Percentiles rank a stretch among this genome's conserved stretches.
These are phyloP conservation scores for Chlorops oryzae DNA, from an alignment of 1,140 invertebrate species.

Conservation along the genomic window DNA sequence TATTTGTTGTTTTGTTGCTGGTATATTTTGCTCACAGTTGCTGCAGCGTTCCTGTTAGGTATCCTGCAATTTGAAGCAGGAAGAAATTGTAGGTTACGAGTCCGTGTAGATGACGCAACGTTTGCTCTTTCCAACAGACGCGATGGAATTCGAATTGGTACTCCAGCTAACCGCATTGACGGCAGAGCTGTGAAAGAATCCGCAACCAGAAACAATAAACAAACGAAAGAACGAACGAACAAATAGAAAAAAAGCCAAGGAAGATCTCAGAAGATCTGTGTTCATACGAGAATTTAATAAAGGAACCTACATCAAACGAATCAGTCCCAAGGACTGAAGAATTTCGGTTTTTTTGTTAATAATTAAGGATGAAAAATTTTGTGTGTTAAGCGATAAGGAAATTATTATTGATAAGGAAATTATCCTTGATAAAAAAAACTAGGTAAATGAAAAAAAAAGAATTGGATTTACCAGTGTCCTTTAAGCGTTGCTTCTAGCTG, in stretches of 20 bases:
- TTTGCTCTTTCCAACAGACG: slow-evolving; percentile 83
- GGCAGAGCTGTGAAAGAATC: slow-evolving; percentile 61
- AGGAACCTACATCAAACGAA: no score
- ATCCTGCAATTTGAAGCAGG: slow-evolving; percentile 1
- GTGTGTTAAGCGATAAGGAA: no score
- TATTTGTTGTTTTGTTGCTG: neutral
- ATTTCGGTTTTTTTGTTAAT: neutral
- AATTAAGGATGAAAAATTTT: no score
- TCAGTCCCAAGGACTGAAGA: no score
- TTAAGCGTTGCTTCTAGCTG: slow-evolving; percentile 78
- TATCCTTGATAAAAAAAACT: neutral
- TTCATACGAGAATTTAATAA: no score
- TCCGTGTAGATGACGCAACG: slow-evolving; percentile 82
- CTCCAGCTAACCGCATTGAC: slow-evolving; percentile 90
- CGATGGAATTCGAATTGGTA: slow-evolving; percentile 72
- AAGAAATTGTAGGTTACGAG: slow-evolving; percentile 30
- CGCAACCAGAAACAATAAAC: slow-evolving; percentile 22
- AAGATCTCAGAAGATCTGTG: slow-evolving; percentile 15
- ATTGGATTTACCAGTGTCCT: slow-evolving; percentile 73
- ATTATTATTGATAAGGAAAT: neutral
- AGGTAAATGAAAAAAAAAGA: neutral
- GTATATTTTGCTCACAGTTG: neutral
- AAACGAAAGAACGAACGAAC: slow-evolving; percentile 8
- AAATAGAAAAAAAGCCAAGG: slow-evolving; percentile 10
- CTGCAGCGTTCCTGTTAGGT: neutral